Conservation (phyloP, 2,113 vertebrate genomes). For the Phrynosoma blainvillii region DNA sequence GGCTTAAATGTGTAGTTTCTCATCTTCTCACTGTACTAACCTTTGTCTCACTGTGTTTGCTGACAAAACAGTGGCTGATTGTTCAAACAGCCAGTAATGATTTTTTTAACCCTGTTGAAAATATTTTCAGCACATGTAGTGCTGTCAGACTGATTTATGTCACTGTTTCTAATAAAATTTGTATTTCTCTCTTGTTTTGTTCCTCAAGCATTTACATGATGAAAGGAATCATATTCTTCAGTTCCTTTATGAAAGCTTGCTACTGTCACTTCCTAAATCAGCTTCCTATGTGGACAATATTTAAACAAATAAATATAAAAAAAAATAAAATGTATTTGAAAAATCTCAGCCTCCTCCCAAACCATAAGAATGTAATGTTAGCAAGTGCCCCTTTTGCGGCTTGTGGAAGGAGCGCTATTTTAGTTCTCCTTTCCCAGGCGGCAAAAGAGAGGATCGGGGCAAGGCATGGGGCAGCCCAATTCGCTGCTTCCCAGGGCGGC, state of each 20-base stretch:
- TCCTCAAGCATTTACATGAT: constrained; percentile 1
- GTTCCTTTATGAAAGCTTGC: not conserved
- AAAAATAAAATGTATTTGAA: not conserved
- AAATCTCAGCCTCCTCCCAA: not conserved
- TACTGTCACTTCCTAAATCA: not conserved
- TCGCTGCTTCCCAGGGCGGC: no score
- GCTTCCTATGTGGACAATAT: not conserved
- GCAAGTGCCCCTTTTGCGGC: no score
- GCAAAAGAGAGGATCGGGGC: no score
- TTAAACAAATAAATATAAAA: not conserved
- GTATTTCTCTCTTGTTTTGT: not conserved
- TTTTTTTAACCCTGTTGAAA: constrained; percentile 39
- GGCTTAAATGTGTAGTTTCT: constrained; percentile 23
- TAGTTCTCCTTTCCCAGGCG: no score
- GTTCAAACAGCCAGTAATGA: not conserved
- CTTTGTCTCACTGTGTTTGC: constrained; percentile 37
- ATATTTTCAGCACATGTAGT: constrained; percentile 35
- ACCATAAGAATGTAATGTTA: not conserved
- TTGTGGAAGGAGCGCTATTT: no score
- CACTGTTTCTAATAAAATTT: constrained; percentile 44
- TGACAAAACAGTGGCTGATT: constrained; percentile 34
- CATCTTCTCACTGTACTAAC: constrained; percentile 19
- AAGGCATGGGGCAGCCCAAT: no score
- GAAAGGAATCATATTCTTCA: constrained; percentile 10
- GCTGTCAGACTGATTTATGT: constrained; percentile 48